These are phyloP conservation scores for Discoglossus pictus DNA, from an alignment of 2,797 vertebrate species.

Conservation along the genomic window DNA sequence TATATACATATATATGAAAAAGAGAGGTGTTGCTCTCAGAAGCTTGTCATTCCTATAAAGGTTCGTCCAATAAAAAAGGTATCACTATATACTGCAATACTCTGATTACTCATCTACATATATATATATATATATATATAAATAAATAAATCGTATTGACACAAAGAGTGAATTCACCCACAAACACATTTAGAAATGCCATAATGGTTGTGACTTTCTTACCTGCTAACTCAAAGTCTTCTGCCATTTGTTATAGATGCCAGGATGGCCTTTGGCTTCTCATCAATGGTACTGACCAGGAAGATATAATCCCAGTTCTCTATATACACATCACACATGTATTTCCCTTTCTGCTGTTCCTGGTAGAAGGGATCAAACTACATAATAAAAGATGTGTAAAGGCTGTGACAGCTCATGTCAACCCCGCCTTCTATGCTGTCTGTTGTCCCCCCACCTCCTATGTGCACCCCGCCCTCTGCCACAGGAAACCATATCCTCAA, in stretches of 20 bases:
- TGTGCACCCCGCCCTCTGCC: not conserved
- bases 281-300: conserved; percentile 10
- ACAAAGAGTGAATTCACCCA: too few species aligned
- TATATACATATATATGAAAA: too few species aligned
- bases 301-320: not conserved
- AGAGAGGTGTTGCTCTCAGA: too few species aligned
- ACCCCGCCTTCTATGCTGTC: conserved; percentile 2
- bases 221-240: conserved; percentile 47
- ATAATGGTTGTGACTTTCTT: conserved; percentile 2
- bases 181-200: too few species aligned
- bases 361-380: conserved; percentile 7
- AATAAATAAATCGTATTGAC: too few species aligned
- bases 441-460: not conserved
- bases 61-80: too few species aligned
- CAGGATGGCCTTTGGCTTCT: not conserved
- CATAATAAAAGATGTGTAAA: not conserved
- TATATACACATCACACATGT: not conserved
- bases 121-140: too few species aligned
- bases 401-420: conserved; percentile 33
- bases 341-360: not conserved
- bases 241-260: conserved; percentile 35
- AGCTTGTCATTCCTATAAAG: too few species aligned
- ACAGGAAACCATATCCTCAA: conserved; percentile 63
- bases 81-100: too few species aligned
- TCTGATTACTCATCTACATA: too few species aligned